Conservation (phyloP, 2,797 vertebrate genomes). For the Alectoris magna region DNA sequence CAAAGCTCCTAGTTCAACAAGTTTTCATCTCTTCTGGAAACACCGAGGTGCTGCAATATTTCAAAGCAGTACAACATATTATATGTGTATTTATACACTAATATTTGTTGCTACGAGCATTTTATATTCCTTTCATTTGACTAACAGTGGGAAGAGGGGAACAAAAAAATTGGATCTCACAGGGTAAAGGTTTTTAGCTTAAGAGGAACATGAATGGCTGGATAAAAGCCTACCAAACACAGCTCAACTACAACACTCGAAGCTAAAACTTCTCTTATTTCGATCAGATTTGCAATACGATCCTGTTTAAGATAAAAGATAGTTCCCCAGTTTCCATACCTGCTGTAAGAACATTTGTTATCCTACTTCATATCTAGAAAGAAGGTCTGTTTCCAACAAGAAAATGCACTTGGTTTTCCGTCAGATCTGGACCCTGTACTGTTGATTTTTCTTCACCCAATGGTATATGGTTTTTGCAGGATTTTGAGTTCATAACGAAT, state of each 20-base stretch:
- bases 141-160: neutral
- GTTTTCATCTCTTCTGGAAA: neutral
- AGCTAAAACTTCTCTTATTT: neutral
- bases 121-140: neutral
- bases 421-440: neutral
- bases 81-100: neutral
- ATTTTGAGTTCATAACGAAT: neutral
- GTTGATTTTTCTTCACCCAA: neutral
- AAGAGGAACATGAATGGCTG: neutral
- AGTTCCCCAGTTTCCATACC: neutral
- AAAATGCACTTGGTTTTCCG: neutral
- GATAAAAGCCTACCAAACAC: neutral
- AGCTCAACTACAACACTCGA: neutral
- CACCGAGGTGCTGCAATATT: neutral
- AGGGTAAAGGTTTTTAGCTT: neutral
- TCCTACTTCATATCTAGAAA: neutral
- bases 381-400: neutral
- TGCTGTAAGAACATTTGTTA: neutral
- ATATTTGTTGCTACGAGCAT: neutral
- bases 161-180: neutral
- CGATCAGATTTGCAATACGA: rapidly evolving
- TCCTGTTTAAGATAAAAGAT: neutral
- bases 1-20: neutral
- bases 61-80: neutral
- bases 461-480: neutral